Conservation (phyloP, 2,888 invertebrate genomes). For the Anarsia innoxiella region DNA sequence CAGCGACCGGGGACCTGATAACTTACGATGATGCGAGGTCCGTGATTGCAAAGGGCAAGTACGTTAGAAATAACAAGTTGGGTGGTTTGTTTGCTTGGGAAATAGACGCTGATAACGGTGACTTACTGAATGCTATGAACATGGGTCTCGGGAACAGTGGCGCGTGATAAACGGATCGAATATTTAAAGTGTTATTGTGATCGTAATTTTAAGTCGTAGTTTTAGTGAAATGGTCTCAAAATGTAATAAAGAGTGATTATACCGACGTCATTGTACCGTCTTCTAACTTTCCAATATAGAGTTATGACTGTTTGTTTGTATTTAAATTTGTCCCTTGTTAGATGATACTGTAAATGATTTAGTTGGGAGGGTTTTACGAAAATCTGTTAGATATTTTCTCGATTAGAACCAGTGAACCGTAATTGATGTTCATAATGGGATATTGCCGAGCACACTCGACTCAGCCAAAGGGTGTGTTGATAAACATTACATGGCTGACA, state of each 20-base stretch:
- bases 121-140: constrained; percentile 65
- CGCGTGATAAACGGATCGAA: constrained; percentile 20
- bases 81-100: constrained; percentile 69
- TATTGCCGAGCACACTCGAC: constrained; percentile 1
- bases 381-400: constrained; percentile 1
- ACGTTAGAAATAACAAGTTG: constrained; percentile 62
- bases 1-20: constrained; percentile 56
- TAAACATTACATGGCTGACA: constrained; percentile 7
- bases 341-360: background rate
- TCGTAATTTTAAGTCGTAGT: constrained; percentile 25
- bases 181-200: constrained; percentile 22
- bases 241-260: constrained; percentile 19
- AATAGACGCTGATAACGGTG: constrained; percentile 67
- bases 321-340: constrained; percentile 2
- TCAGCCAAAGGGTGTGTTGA: constrained; percentile 7
- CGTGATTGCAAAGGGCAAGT: constrained; percentile 64
- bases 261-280: background rate
- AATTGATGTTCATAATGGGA: constrained; percentile 8
- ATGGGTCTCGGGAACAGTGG: constrained; percentile 60
- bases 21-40: constrained; percentile 66
- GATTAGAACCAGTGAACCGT: constrained; percentile 6
- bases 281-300: constrained; percentile 3
- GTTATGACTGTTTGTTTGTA: constrained; percentile 5
- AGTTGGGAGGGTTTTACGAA: too few relatives aligned
- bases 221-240: constrained; percentile 35